Percentiles rank a stretch among this genome's conserved stretches.
Conservation (phyloP, 1,140 invertebrate species). For the Matsumurasca onukii region DNA sequence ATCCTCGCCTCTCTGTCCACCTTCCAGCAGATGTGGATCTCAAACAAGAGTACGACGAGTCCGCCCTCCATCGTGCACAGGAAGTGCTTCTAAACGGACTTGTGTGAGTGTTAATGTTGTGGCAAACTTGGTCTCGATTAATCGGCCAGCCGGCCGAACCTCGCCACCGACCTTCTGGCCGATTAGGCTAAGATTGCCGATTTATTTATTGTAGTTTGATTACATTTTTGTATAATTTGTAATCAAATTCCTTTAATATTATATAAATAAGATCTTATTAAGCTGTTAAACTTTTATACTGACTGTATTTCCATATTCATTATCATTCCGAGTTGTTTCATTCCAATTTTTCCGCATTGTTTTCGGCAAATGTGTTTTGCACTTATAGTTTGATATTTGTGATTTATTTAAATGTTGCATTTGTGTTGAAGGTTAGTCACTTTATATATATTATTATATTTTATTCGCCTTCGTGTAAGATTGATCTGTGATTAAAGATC, state of each 20-base stretch:
- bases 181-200: not conserved
- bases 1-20: slow-evolving; percentile 84
- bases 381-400: not conserved
- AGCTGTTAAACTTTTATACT: slow-evolving; percentile 15
- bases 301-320: not conserved
- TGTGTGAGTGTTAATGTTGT: not conserved
- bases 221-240: slow-evolving; percentile 15
- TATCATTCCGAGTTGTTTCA: slow-evolving; percentile 12
- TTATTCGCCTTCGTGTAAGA: slow-evolving; percentile 16
- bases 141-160: not conserved
- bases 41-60: slow-evolving; percentile 96
- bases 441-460: too few relatives aligned
- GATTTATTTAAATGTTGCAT: slow-evolving; percentile 19
- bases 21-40: slow-evolving; percentile 96
- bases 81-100: slow-evolving; percentile 85
- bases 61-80: slow-evolving; percentile 92
- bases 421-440: slow-evolving; percentile 13
- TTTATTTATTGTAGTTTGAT: slow-evolving; percentile 18
- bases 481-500: not conserved
- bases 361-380: not conserved
- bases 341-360: not conserved
- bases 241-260: slow-evolving; percentile 17
- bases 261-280: slow-evolving; percentile 3
- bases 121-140: not conserved
- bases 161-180: not conserved